Percentiles rank a stretch among this genome's conserved stretches.
Evolutionary conservation across 2,797 vertebrate genomes (phyloP).

Genomic region (Trachurus trachurus): DNA sequence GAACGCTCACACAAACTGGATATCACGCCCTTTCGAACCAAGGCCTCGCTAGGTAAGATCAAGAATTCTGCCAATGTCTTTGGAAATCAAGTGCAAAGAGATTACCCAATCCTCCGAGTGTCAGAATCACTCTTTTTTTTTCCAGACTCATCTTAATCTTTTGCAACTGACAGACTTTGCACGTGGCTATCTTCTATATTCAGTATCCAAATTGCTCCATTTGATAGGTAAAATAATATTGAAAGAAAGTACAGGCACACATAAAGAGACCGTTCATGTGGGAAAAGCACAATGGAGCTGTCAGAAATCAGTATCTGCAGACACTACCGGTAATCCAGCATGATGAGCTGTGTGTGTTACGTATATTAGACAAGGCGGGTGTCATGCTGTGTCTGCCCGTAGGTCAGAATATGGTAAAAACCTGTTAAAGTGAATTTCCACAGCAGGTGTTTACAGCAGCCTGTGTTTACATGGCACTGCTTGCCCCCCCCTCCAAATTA

Average conservation of each 20-base stretch:
- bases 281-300: neutral
- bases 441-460: conserved; percentile 44
- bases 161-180: neutral
- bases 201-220: neutral
- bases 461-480: conserved; percentile 25
- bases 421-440: conserved; percentile 38
- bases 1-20: neutral
- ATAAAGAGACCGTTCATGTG: neutral
- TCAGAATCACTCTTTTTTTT: neutral
- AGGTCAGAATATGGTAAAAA: conserved; percentile 35
- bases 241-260: neutral
- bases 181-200: neutral
- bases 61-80: conserved; percentile 11
- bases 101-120: conserved; percentile 12
- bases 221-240: neutral
- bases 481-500: conserved; percentile 18
- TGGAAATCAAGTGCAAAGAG: conserved; percentile 5
- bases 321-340: neutral
- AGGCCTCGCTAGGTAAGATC: conserved; percentile 1
- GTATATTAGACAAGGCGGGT: conserved; percentile 3
- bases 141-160: conserved; percentile 1
- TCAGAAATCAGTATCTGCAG: conserved; percentile 7
- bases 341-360: conserved; percentile 25
- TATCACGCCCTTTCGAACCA: conserved; percentile 17
- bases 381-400: conserved; percentile 19